Evolutionary conservation across 2,113 vertebrate genomes (phyloP), one percentile per base, ranked within the genome.

Genomic region (Leptobrachium ailaonicum): DNA sequence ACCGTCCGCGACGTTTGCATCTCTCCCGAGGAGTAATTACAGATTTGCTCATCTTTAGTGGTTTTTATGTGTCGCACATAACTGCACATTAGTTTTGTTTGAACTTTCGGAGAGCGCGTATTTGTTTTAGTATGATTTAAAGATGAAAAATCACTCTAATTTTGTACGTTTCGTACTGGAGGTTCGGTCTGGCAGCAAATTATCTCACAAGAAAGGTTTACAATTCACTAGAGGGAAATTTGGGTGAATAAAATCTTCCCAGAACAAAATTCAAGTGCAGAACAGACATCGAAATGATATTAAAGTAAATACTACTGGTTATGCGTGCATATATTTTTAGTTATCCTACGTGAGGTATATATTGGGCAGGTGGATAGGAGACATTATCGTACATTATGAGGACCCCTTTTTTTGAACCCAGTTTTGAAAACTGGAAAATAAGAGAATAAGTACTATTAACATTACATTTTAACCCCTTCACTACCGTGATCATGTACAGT

Each of bases 81-180:
- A 74, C 76, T 78, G 67, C 76, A 63, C 4, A 68, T 80, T 73
- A 74, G 53, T 60, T 80, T 80, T 67, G 63, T 56, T 73, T 74
- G 71, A 73, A 58, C 63, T 74, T 64, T 41, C 20, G n/a, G 13
- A 60, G 63, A 73, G 41, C 5, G 14, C 67, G 8, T 53, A 66
- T 80, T 80, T 80, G 62, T 80, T 80, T 40, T 66, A 66, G 60
- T 73, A 64, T 66, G 70, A 73, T 44, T 79, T 10, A 8, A 41
- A 62, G 56, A 47, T 71, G 3, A 44, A 56, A 41, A 43, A 44
- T 54, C 1, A 5, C 6, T 7, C 50, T 3, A 44, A 56, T 67
- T 14, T 80, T 62, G 32, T 6, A 47, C 20, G 41, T 6, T 70
- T 50, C 44, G 53, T 54, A 41, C 2, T 3, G 58, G 63, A 13